Evolutionary conservation across 2,113 vertebrate genomes (phyloP).

Genomic region (Bufo gargarizans): DNA sequence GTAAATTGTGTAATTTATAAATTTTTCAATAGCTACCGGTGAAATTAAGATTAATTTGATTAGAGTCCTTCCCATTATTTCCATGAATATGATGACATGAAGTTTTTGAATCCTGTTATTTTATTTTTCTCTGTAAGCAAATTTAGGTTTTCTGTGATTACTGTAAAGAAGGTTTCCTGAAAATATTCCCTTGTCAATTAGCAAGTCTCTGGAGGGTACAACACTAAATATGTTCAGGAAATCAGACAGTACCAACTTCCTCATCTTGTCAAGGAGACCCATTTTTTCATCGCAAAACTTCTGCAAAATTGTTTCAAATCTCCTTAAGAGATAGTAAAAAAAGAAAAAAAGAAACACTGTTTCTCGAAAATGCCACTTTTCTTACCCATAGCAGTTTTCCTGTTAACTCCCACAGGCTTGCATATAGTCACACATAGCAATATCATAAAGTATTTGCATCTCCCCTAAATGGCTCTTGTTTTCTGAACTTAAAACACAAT

Average conservation of each 20-base stretch:
- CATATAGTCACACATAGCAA: neutral
- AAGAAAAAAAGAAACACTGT: neutral
- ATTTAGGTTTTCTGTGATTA: slow-evolving; percentile 65
- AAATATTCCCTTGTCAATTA: slow-evolving; percentile 77
- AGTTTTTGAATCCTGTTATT: neutral
- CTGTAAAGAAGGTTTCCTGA: slow-evolving; percentile 78
- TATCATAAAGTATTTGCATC: neutral
- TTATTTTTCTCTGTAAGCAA: neutral
- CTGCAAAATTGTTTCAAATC: slow-evolving; percentile 70
- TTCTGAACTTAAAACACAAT: too few species aligned
- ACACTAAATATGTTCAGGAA: slow-evolving; percentile 77
- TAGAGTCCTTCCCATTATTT: neutral
- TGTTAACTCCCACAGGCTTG: neutral
- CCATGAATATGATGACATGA: neutral
- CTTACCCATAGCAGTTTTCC: slow-evolving; percentile 62
- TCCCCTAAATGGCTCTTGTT: neutral
- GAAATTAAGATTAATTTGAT: neutral
- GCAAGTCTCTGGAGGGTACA: slow-evolving; percentile 67
- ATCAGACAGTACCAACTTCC: slow-evolving; percentile 69
- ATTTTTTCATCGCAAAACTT: slow-evolving; percentile 66
- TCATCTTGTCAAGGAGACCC: slow-evolving; percentile 65
- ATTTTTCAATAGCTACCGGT: neutral
- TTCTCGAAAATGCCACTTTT: slow-evolving; percentile 44
- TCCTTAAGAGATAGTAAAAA: slow-evolving; percentile 34
- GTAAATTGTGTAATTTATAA: neutral